Percentiles rank a stretch among this genome's conserved stretches.
Conservation (phyloP, 1,140 invertebrate species). For the Trissolcus basalis region DNA sequence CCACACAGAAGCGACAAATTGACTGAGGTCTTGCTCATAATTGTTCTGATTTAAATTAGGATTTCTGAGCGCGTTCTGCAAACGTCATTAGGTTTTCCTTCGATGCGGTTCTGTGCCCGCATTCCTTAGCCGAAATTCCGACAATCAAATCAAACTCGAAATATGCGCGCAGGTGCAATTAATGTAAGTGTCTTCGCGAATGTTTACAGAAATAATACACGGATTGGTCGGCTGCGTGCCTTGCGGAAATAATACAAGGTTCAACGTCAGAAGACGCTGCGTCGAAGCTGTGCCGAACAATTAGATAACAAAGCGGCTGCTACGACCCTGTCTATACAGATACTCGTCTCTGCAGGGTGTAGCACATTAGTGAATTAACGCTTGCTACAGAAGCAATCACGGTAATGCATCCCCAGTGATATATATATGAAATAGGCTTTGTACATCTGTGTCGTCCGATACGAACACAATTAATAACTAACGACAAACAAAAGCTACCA, state of each 20-base stretch:
- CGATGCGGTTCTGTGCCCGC: neutral
- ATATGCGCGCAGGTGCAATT: slow-evolving; percentile 30
- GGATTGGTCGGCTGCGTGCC: slow-evolving; percentile 14
- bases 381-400: slow-evolving; percentile 69
- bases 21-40: neutral
- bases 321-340: slow-evolving; percentile 11
- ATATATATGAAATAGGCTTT: slow-evolving; percentile 50
- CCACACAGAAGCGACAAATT: no score
- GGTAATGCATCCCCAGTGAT: slow-evolving; percentile 66
- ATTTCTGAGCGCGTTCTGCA: slow-evolving; percentile 4
- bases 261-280: slow-evolving; percentile 35
- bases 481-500: slow-evolving; percentile 43
- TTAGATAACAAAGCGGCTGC: slow-evolving; percentile 53
- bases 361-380: slow-evolving; percentile 71
- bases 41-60: slow-evolving; percentile 7
- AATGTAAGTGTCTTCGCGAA: slow-evolving; percentile 37
- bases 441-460: slow-evolving; percentile 53
- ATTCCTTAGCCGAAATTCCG: slow-evolving; percentile 19
- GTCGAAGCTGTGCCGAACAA: slow-evolving; percentile 47
- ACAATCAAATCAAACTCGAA: slow-evolving; percentile 25
- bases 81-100: slow-evolving; percentile 6
- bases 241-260: slow-evolving; percentile 30
- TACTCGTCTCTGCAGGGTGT: slow-evolving; percentile 52
- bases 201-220: slow-evolving; percentile 49
- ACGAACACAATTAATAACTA: slow-evolving; percentile 65